Percentiles rank a stretch among this genome's conserved stretches.
Conservation (phyloP, 2,888 invertebrate genomes). For the Tetragonula carbonaria region DNA sequence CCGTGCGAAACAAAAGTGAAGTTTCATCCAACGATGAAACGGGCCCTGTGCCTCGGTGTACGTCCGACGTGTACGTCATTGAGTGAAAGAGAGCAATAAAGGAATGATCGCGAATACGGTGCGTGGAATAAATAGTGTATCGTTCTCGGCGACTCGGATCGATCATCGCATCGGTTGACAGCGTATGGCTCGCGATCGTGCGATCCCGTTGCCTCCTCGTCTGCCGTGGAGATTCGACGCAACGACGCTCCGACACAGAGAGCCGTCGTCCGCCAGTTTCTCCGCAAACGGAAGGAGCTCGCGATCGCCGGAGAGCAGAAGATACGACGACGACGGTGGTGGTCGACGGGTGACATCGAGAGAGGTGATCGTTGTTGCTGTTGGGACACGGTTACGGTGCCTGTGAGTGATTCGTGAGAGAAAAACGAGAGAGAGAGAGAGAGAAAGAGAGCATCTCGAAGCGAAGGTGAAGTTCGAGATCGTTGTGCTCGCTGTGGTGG, state of each 20-base stretch:
- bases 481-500: constrained; percentile 35
- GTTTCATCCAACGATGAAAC: neutral
- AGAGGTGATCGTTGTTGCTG: constrained; percentile 22
- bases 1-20: constrained; percentile 16
- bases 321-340: neutral
- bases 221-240: constrained; percentile 31
- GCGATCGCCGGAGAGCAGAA: neutral
- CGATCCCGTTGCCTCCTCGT: constrained; percentile 13
- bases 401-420: constrained; percentile 35
- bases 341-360: constrained; percentile 3
- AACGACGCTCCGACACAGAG: constrained; percentile 1
- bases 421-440: neutral
- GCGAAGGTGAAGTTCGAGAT: neutral
- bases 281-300: neutral
- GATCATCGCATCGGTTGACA: constrained; percentile 26
- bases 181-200: constrained; percentile 41
- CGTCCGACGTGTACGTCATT: neutral
- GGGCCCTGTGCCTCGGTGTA: neutral
- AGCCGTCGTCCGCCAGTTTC: neutral
- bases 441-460: too few relatives aligned
- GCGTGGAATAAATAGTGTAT: constrained; percentile 27
- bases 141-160: constrained; percentile 5
- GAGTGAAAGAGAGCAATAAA: neutral
- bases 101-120: constrained; percentile 25
- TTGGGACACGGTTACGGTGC: neutral